A percentile compares a stretch with the other conserved stretches of the same genome.
phyloP scores from a whole-genome alignment of 2,888 invertebrate species.

The Tipula confusa region DNA sequence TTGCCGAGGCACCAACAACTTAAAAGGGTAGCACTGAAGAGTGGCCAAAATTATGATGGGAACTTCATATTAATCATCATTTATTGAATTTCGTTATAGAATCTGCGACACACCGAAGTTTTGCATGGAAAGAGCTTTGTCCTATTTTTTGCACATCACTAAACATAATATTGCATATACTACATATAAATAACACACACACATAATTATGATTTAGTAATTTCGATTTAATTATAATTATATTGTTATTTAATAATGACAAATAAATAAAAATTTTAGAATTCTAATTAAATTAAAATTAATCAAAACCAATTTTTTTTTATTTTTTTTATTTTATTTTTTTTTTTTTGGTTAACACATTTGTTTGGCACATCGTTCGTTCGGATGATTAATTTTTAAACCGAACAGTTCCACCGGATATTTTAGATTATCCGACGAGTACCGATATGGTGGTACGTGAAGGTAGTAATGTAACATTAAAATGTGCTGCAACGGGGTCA shows the following conservation, averaged over 20 bases:
- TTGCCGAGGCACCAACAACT: no score
- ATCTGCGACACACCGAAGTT: no score
- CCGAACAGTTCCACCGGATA: slow-evolving; percentile 78
- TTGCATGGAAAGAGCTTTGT: no score
- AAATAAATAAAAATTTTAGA: background rate
- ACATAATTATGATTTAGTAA: background rate
- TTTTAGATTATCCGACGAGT: slow-evolving; percentile 78
- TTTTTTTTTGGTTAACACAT: background rate
- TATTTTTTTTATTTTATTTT: background rate
- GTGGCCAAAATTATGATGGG: no score
- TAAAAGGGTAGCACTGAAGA: no score
- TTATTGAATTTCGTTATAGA: no score
- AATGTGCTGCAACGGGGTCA: slow-evolving; percentile 82
- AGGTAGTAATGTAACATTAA: slow-evolving; percentile 79
- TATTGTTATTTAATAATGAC: background rate
- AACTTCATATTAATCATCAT: no score
- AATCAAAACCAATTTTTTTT: background rate
- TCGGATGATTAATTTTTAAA: background rate
- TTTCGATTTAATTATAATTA: background rate
- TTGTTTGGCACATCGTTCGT: background rate
- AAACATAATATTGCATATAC: background rate
- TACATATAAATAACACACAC: background rate
- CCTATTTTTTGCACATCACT: no score
- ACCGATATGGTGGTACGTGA: slow-evolving; percentile 83
- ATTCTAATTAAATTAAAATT: slow-evolving; percentile 12